A percentile compares a stretch with the other conserved stretches of the same genome.
Evolutionary conservation across 2,113 vertebrate genomes (phyloP).

Genomic region (Prolemur simus): DNA sequence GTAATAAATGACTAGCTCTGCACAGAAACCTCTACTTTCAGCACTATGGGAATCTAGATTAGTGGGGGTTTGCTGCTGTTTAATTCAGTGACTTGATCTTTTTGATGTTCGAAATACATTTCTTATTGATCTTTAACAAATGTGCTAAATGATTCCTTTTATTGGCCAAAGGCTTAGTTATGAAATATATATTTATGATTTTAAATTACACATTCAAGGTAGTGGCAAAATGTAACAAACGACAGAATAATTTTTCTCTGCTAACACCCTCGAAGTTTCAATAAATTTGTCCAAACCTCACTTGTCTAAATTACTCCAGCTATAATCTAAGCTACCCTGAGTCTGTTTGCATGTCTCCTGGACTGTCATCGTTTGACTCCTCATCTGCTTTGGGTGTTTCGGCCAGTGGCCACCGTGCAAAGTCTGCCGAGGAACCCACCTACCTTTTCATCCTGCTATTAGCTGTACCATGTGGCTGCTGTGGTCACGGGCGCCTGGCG

Average conservation of each 20-base stretch:
- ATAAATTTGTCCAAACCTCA: conserved; percentile 72
- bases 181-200: conserved; percentile 84
- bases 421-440: not conserved
- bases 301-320: conserved; percentile 54
- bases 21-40: conserved; percentile 73
- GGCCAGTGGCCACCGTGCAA: not conserved
- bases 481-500: not conserved
- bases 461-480: not conserved
- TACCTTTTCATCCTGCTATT: not conserved
- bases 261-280: conserved; percentile 73
- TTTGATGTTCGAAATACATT: conserved; percentile 80
- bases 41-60: conserved; percentile 75
- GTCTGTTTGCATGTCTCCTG: not conserved
- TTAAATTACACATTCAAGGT: conserved; percentile 79
- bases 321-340: not conserved
- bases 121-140: conserved; percentile 84
- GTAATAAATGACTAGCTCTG: conserved; percentile 83
- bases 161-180: conserved; percentile 82
- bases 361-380: not conserved
- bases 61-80: conserved; percentile 78
- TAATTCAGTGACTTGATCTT: conserved; percentile 84
- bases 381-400: not conserved
- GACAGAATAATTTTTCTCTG: conserved; percentile 80
- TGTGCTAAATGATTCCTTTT: conserved; percentile 78
- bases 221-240: conserved; percentile 72